These are phyloP conservation scores for Orchesellides sinensis DNA, from an alignment of 2,888 invertebrate species.

Conservation along the genomic window DNA sequence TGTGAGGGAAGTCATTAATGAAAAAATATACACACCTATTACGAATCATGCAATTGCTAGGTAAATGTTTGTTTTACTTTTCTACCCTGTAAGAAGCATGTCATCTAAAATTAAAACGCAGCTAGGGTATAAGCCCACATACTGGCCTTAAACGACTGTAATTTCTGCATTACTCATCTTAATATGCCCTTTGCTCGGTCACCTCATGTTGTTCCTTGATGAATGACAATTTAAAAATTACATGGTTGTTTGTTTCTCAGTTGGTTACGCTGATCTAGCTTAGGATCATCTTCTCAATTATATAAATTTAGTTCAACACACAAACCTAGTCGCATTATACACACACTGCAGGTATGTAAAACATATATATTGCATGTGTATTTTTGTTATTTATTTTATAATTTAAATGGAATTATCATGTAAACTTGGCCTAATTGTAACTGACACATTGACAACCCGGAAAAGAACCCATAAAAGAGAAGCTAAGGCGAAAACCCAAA, in stretches of 20 bases:
- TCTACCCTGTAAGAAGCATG: slow-evolving; percentile 43
- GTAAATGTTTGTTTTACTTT: slow-evolving; percentile 40
- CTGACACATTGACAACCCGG: not conserved
- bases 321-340: not conserved
- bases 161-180: slow-evolving; percentile 23
- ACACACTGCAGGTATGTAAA: not conserved
- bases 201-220: slow-evolving; percentile 13
- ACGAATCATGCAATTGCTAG: slow-evolving; percentile 8
- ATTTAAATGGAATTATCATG: not conserved
- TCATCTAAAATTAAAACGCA: slow-evolving; percentile 56
- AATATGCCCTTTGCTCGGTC: slow-evolving; percentile 47
- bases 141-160: slow-evolving; percentile 33
- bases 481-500: no score
- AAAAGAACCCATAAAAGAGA: not conserved
- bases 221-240: not conserved
- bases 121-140: slow-evolving; percentile 46
- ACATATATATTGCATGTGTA: not conserved
- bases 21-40: no score
- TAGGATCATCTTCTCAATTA: not conserved
- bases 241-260: not conserved
- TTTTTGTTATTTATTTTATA: not conserved
- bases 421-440: not conserved
- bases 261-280: not conserved
- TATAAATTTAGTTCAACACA: not conserved
- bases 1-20: no score